These are phyloP conservation scores for Rapana venosa DNA, from an alignment of 2,888 invertebrate genomes.

Conservation along the genomic window DNA sequence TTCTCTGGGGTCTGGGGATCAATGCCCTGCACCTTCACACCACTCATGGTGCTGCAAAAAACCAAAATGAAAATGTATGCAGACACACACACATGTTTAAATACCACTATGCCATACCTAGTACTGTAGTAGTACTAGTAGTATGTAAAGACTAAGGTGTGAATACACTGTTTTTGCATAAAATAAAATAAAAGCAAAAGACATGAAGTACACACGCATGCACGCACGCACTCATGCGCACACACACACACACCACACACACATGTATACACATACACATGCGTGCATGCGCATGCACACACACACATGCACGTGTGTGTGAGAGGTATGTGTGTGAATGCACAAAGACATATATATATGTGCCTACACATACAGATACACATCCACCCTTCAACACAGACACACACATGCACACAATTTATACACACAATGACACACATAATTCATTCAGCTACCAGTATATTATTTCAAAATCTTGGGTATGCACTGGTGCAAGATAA, in stretches of 20 bases:
- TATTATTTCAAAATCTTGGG: too few relatives aligned
- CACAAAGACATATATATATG: background rate
- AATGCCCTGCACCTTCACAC: slow-evolving; percentile 53
- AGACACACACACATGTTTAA: too few relatives aligned
- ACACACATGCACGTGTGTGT: background rate
- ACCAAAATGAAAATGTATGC: background rate
- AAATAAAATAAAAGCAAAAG: too few relatives aligned
- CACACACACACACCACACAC: background rate
- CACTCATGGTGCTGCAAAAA: slow-evolving; percentile 41
- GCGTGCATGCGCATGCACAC: background rate
- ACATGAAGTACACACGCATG: background rate
- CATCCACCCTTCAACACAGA: too few relatives aligned
- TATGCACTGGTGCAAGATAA: too few relatives aligned
- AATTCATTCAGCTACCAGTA: too few relatives aligned
- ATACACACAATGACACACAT: too few relatives aligned
- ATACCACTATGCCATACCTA: too few relatives aligned
- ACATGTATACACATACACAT: background rate
- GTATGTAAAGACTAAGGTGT: too few relatives aligned
- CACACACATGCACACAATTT: too few relatives aligned
- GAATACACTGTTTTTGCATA: too few relatives aligned
- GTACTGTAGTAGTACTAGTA: too few relatives aligned
- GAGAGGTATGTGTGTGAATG: background rate
- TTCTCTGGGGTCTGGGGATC: slow-evolving; percentile 48
- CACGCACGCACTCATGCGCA: background rate
- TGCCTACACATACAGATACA: background rate